These are phyloP conservation scores for Xerus rutilus DNA, from an alignment of 2,797 vertebrate species.

Conservation along the genomic window DNA sequence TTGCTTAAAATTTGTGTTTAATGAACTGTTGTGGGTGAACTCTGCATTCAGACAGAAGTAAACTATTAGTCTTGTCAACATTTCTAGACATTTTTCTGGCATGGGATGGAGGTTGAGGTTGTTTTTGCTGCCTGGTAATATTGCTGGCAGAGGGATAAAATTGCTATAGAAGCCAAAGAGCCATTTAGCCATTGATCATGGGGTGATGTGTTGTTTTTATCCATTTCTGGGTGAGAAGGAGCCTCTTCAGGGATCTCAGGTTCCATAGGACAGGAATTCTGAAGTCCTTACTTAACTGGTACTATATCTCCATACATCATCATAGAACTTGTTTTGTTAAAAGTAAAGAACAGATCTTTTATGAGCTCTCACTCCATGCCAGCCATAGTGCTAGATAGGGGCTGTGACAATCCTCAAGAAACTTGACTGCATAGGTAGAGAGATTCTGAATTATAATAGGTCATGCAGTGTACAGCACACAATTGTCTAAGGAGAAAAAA, in stretches of 20 bases:
- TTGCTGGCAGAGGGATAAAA: background rate
- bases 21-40: background rate
- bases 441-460: background rate
- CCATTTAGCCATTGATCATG: background rate
- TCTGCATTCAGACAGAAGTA: background rate
- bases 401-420: background rate
- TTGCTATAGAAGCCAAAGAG: background rate
- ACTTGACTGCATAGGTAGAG: background rate
- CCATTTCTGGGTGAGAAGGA: background rate
- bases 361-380: background rate
- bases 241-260: background rate
- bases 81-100: background rate
- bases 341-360: background rate
- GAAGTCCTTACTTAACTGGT: background rate
- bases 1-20: constrained; percentile 5
- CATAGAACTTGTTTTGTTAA: background rate
- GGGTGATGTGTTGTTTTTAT: background rate
- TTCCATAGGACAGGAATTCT: background rate
- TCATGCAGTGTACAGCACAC: background rate
- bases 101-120: too few relatives aligned
- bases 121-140: background rate
- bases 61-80: background rate
- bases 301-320: background rate
- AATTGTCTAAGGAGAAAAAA: background rate
- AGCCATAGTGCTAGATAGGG: background rate